Base-by-base conservation (phyloP, 2,888 invertebrate species). In the Drosophila nr. perissopoda region DNA sequence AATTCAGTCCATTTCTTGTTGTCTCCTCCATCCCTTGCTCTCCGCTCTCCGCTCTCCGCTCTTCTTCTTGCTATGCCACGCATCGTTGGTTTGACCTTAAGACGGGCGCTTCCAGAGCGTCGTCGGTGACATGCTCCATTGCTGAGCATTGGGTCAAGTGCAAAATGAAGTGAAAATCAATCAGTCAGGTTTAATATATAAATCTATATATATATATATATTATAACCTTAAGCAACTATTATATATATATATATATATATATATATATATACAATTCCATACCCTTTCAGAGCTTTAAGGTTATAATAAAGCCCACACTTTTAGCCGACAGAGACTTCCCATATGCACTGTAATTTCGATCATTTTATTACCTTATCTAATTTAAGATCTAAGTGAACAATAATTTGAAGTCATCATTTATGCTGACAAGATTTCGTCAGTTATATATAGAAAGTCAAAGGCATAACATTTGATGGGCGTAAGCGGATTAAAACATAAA, bases 121-220 rank as follows among this genome's bases (percentile, higher is more conserved):
- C 4, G 8, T 36, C 13, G 31, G n/a, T 42, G 71, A 71, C 72
- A 64, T 64, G 74, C 74, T 78, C 78, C 77, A 74, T 74, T 77
- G 78, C 40, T 51, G 49, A 58, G 62, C 65, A 46, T 49, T 60
- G 52, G 74, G 78, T 77, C 78, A 77, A 77, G 76, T 77, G 76
- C 70, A 77, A 38, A 51, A 38, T 53, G 27, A 36, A 27, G 58
- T 73, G 65, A 61, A 69, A 69, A 57, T 57, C 61, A 77, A 48
- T 54, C 33, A 16, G 57, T 48, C 11, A 59, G 56, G 36, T 29
- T 60, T 58, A 21, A n/a, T 21, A 31, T 5, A 31, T 29, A n/a
- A 13, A 10, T 31, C 6, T 13, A 13, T 33, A 34, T 27, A 4
- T 16, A 8, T 16, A 18, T 5, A 11, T 18, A 40, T 21, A 42